Evolutionary conservation across 2,113 vertebrate genomes (phyloP).

Genomic region (Desmodus rotundus): DNA sequence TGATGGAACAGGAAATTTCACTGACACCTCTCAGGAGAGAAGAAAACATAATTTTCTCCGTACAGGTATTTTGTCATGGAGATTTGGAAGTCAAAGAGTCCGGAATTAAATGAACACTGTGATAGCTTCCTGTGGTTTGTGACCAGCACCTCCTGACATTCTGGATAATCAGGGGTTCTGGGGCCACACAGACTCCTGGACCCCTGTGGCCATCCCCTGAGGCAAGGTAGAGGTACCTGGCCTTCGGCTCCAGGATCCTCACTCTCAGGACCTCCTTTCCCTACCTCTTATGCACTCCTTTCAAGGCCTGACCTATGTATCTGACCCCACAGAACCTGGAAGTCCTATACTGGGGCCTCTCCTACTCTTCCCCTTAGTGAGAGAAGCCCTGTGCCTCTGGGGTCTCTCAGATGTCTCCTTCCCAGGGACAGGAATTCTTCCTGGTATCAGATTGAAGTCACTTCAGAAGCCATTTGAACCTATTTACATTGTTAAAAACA

Average conservation of each 20-base stretch:
- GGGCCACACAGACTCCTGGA: neutral
- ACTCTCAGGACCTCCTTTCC: neutral
- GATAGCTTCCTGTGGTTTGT: neutral
- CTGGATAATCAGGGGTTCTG: neutral
- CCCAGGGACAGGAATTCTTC: neutral
- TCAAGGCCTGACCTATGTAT: neutral
- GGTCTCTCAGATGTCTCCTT: neutral
- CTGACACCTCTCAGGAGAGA: neutral
- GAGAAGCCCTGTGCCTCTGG: fast-evolving
- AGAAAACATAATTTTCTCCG: neutral
- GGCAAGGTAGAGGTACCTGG: neutral
- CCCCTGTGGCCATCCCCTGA: fast-evolving
- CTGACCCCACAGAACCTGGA: neutral
- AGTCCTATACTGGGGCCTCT: neutral
- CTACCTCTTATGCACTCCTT: no score
- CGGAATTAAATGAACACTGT: neutral
- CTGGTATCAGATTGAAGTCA: neutral
- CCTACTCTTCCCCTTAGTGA: fast-evolving
- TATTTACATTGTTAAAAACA: neutral
- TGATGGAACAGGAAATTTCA: neutral
- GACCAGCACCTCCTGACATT: neutral
- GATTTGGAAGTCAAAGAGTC: neutral
- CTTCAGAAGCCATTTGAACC: neutral
- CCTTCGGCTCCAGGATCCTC: neutral
- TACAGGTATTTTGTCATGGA: neutral